Percentiles rank a stretch among this genome's conserved stretches.
Evolutionary conservation across 2,888 invertebrate genomes (phyloP).

Genomic region (Parthenolecanium corni): DNA sequence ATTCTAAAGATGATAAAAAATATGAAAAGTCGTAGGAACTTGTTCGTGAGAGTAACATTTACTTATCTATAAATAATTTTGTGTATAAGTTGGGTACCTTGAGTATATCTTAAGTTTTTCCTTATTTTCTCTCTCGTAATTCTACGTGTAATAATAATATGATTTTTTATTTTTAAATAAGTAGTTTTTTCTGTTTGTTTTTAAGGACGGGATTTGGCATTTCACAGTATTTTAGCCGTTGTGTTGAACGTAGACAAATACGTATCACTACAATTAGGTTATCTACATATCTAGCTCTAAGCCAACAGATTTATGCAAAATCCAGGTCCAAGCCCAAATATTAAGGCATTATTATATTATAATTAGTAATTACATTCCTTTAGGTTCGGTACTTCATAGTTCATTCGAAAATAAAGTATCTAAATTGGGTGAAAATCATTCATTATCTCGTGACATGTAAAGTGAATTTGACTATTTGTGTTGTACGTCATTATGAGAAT

Average conservation of each 20-base stretch:
- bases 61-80: constrained; percentile 22
- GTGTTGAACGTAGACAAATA: background rate
- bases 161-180: constrained; percentile 24
- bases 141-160: constrained; percentile 21
- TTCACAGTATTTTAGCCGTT: constrained; percentile 23
- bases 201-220: constrained; percentile 26
- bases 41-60: constrained; percentile 11
- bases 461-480: too few species aligned
- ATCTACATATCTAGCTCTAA: too few species aligned
- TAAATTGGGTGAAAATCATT: too few species aligned
- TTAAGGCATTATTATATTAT: too few species aligned
- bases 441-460: too few species aligned
- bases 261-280: background rate
- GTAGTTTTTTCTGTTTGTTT: constrained; percentile 6
- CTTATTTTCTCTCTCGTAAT: constrained; percentile 10
- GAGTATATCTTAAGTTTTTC: constrained; percentile 13
- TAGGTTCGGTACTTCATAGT: too few species aligned
- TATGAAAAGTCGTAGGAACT: too few species aligned
- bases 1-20: too few species aligned
- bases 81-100: constrained; percentile 27
- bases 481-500: background rate
- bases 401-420: too few species aligned
- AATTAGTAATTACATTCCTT: too few species aligned
- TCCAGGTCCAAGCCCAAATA: too few species aligned
- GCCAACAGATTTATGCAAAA: too few species aligned